phyloP scores from a whole-genome alignment of 2,888 invertebrate species.

The Tachina lurida region DNA sequence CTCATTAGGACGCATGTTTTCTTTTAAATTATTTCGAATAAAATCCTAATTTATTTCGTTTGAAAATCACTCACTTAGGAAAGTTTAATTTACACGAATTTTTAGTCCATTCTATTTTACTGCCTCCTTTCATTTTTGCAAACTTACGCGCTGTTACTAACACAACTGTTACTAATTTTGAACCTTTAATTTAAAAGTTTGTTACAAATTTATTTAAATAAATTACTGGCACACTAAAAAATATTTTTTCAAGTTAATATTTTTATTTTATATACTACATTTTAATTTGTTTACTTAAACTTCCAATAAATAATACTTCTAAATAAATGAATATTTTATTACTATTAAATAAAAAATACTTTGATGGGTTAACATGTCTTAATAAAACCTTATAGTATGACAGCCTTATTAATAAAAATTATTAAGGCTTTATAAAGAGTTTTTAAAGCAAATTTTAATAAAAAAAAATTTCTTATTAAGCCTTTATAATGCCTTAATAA shows the following conservation, averaged over 20 bases:
- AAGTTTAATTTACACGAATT: background rate
- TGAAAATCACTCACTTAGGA: background rate
- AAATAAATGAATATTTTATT: background rate
- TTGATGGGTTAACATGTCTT: conserved; percentile 70
- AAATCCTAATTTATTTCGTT: background rate
- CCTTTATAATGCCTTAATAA: no score
- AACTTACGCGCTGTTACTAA: conserved; percentile 21
- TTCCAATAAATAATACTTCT: background rate
- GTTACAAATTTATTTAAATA: background rate
- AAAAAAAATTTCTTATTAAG: no score
- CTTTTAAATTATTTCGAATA: background rate
- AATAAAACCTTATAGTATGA: conserved; percentile 12
- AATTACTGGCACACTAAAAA: background rate
- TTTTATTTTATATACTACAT: background rate
- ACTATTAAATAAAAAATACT: conserved; percentile 43
- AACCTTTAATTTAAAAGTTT: background rate
- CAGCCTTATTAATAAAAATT: no score
- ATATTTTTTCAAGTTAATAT: background rate
- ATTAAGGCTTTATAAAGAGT: no score
- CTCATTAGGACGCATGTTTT: conserved; percentile 47
- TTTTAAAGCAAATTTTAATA: no score
- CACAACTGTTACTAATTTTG: conserved; percentile 24
- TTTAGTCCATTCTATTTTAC: background rate
- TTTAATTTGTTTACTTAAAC: background rate
- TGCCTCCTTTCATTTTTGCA: background rate